Base-by-base conservation (phyloP, 2,888 invertebrate species). In the Lymantria monacha region DNA sequence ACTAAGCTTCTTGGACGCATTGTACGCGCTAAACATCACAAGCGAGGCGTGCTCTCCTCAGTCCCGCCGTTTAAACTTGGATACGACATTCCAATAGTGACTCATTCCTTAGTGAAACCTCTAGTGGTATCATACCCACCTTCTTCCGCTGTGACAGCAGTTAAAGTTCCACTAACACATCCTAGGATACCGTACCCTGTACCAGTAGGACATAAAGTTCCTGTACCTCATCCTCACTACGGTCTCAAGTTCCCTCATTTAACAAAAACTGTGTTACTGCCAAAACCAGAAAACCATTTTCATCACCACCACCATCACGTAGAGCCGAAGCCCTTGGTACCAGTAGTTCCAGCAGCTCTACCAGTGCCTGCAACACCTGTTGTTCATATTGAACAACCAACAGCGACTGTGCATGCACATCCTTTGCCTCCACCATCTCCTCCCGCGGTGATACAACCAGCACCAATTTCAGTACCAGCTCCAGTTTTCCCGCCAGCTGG, bases 11-110 rank as follows among this genome's bases (percentile, higher is more conserved):
- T 85, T 11, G 76, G 82, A 30, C 73, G 79, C 41, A 66, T 87
- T 42, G 69, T 61, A 30, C 74, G 72, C 48, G 69, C 70, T 53
- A 83, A 80, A 60, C 90, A 90, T 45, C 83, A 87, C 67, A 91
- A 91, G 64, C 77, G 89, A 9, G 90, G 91, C 51, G 78, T 85
- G 11, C 72, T 86, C 42, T 81, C 87, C 9, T 57, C 74, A 5
- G 74, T 91, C n/a, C 91, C 91, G 0, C 79, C 92, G 3, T 92
- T 78, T 72, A 92, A 92, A 53, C 78, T 88, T 7, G 92, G 92
- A 36, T 83, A 91, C 53, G 92, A 92, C 57, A 86, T 91, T 44
- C 91, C 91, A 0, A 80, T 72, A 7, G 87, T 92, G 12, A 85
- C 89, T 0, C 92, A 92, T 63, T 92, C 92, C 0, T 73, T 91